Base-by-base conservation (phyloP, 1,140 invertebrate genomes). In the Drosophila bifasciata region DNA sequence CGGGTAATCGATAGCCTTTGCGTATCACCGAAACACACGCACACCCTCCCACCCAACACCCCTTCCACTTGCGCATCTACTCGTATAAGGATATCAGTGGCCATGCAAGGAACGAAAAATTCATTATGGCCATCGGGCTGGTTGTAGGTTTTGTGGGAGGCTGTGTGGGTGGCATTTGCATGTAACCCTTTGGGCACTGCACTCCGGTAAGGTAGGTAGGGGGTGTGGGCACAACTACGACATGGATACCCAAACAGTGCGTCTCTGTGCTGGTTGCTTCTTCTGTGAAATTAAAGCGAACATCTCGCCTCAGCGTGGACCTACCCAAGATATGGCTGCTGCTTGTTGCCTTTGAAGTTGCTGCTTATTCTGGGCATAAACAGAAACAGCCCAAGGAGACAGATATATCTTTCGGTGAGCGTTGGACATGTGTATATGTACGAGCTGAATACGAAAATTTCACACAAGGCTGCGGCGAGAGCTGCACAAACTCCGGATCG, bases 401-500 rank as follows among this genome's bases (percentile, higher is more conserved):
- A 44, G 32, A 40, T 39, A 58, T 25, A 70, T 45, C 4, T 40
- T 53, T 21, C n/a, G 15, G 28, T 51, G 28, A 32, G 13, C 17
- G 9, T 44, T 45, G 15, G 2, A 56, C 48, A 63, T 40, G 55
- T 21, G 23, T 28, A 28, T 46, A 3, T 21, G 0, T 36, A 25
- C 52, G 39, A 64, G 50, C 40, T 58, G 61, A 55, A 83, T 52
- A 85, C 58, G 75, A 43, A 56, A 78, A 83, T 69, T 74, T 80
- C 81, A 77, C 81, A 85, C 80, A 85, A 85, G 81, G 67, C 76
- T 79, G 62, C 68, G 50, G 62, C 68, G 50, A 63, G 64, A 60
- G 70, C 57, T 77, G 68, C 79, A 75, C 62, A 74, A 71, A 68
- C 69, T 51, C 50, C 45, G 39, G 69, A 86, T 86, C 66, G 60